These are phyloP conservation scores for Brevipalpus yothersi DNA, from an alignment of 1,140 invertebrate genomes.

Conservation along the genomic window DNA sequence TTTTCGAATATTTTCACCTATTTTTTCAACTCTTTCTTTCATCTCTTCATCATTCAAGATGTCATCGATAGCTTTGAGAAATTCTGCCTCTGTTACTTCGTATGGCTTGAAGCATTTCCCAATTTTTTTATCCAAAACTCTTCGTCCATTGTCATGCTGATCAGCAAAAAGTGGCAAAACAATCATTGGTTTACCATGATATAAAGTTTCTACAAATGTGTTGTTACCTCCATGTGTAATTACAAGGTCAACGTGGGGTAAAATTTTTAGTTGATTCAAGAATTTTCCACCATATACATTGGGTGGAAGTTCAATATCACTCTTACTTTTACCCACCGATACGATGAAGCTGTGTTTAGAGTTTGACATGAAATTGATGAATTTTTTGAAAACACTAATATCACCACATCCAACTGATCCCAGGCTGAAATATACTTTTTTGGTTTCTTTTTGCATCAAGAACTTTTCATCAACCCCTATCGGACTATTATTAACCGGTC, in stretches of 20 bases:
- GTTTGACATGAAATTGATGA: not conserved
- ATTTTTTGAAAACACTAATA: not conserved
- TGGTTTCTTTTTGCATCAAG: not conserved
- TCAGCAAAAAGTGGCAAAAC: constrained; percentile 4
- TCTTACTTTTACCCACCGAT: not conserved
- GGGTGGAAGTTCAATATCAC: constrained; percentile 1
- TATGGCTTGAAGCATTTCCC: constrained; percentile 4
- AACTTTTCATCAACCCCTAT: not conserved
- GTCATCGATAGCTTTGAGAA: constrained; percentile 5
- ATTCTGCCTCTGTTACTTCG: constrained; percentile 1
- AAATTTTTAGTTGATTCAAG: not conserved
- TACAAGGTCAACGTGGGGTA: constrained; percentile 10
- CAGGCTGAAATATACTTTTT: not conserved
- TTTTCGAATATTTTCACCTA: not conserved
- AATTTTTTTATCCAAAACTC: constrained; percentile 1
- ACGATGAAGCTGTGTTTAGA: not conserved
- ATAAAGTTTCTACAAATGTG: constrained; percentile 1
- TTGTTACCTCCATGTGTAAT: constrained; percentile 16
- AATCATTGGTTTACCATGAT: constrained; percentile 1
- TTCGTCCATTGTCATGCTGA: constrained; percentile 10
- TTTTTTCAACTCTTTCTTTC: not conserved
- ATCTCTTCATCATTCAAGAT: constrained; percentile 4
- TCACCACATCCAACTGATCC: not conserved
- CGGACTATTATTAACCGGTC: not conserved
- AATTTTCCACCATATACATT: constrained; percentile 4